Evolutionary conservation across 2,113 vertebrate genomes (phyloP).

Genomic region (Hyla sarda): DNA sequence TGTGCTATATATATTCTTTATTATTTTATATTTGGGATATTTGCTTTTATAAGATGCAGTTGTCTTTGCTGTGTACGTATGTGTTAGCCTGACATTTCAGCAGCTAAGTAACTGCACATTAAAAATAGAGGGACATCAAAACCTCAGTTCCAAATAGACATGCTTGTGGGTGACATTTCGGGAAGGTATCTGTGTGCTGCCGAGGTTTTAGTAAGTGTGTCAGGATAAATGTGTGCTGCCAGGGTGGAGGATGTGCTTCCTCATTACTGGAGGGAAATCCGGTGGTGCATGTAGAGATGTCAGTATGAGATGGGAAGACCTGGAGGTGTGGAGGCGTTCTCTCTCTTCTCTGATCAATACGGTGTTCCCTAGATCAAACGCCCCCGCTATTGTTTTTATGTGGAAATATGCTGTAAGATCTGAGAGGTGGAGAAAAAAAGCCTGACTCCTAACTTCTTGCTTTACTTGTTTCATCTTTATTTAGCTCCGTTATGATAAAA

Average conservation of each 20-base stretch:
- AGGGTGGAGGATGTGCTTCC: neutral
- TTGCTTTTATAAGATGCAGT: too few species aligned
- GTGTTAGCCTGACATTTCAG: neutral
- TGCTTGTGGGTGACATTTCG: neutral
- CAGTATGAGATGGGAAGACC: neutral
- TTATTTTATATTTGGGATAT: too few species aligned
- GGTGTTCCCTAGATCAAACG: neutral
- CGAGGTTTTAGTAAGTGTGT: neutral
- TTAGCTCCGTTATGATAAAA: neutral
- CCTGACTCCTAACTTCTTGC: neutral
- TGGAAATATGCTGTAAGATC: neutral
- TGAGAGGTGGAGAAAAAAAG: neutral
- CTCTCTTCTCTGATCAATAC: neutral
- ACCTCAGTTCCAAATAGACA: neutral
- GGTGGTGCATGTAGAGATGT: neutral
- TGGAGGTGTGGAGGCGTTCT: neutral
- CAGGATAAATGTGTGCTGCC: neutral
- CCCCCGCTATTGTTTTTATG: neutral
- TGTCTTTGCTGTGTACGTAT: neutral
- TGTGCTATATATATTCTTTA: too few species aligned
- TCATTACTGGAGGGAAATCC: constrained; percentile 1
- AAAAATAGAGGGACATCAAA: neutral
- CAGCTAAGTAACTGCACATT: neutral
- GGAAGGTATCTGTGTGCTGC: neutral
- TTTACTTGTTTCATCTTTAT: neutral